A percentile compares a stretch with the other conserved stretches of the same genome.
Evolutionary conservation across 2,888 invertebrate genomes (phyloP).

Genomic region (Euplagia quadripunctaria): DNA sequence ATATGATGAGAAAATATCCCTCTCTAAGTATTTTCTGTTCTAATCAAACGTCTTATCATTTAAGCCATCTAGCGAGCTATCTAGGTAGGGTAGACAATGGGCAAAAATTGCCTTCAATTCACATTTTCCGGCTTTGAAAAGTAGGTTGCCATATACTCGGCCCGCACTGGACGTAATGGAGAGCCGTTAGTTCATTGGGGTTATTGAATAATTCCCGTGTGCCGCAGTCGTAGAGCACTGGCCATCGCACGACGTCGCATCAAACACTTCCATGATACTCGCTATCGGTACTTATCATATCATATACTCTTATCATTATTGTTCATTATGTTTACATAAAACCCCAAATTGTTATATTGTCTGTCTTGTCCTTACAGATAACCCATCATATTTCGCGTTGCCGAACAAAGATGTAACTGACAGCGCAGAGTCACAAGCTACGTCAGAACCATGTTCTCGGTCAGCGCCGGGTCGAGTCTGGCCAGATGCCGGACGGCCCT

Average conservation of each 20-base stretch:
- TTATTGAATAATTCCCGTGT: conserved; percentile 85
- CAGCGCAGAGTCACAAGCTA: conserved; percentile 61
- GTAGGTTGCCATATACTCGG: conserved; percentile 79
- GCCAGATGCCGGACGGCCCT: conserved; percentile 72
- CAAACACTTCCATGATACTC: conserved; percentile 58
- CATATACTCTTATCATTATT: not conserved
- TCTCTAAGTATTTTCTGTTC: conserved; percentile 24
- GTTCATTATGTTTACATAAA: conserved; percentile 8
- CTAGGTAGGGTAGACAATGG: conserved; percentile 73
- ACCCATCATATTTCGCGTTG: conserved; percentile 92
- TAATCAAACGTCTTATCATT: conserved; percentile 46
- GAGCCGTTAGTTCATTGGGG: conserved; percentile 84
- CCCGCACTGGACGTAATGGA: conserved; percentile 79
- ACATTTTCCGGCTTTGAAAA: conserved; percentile 85
- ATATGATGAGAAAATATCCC: conserved; percentile 16
- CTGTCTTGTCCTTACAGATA: conserved; percentile 87
- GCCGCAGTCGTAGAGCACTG: conserved; percentile 61
- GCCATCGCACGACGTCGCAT: conserved; percentile 57
- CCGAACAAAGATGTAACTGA: conserved; percentile 84
- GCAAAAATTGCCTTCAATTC: conserved; percentile 85
- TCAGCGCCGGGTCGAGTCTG: conserved; percentile 91
- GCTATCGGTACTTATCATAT: conserved; percentile 51
- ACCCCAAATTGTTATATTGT: conserved; percentile 1
- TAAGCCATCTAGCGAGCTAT: conserved; percentile 39
- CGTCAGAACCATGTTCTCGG: conserved; percentile 88